Evolutionary conservation across 2,113 vertebrate genomes (phyloP), one percentile per base, ranked within the genome.

Genomic region (Rissa tridactyla): DNA sequence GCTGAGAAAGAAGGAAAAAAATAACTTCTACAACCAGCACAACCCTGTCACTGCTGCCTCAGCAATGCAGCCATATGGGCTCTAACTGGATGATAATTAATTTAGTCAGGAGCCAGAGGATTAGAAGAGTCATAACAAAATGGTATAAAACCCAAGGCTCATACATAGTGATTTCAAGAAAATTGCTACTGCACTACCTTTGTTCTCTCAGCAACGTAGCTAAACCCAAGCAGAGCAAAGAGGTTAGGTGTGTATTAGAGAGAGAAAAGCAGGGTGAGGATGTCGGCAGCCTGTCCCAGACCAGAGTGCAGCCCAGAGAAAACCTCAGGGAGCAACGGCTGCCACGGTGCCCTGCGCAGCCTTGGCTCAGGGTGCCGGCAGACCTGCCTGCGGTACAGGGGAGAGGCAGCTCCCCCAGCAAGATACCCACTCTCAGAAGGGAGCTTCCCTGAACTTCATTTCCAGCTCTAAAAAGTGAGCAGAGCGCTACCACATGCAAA

Each of bases 241-340:
- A 69, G 9, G 38, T 66, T 18, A 65, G 2, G 30, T 32, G 2
- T 4, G 25, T 1, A 2, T 19, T 42, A 75, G 54, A 52, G 40
- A 71, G 0, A 44, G 14, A 86, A 86, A 80, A 27, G 29, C 34
- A 57, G 29, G 6, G 18, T 23, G 25, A 75, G 19, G 34, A 80
- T 0, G 1, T 30, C 6, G 2, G 62, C 36, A 93, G 62, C 0
- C 1, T 1, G 2, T 13, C 65, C 69, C 23, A 64, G n/a, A 68
- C 13, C 47, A 55, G 9, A 76, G 25, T 21, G 68, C 2, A 2
- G 47, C 47, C 47, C 8, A 10, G 30, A 51, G 32, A 58, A 38
- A 22, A 87, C 4, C 8, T 51, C 61, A 23, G 27, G 27, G 34
- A 76, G n/a, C n/a, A 38, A 27, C 4, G 1, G 2, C 52, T 64